phyloP scores from a whole-genome alignment of 2,888 invertebrate genomes.

The Tetrapedia diversipes region DNA sequence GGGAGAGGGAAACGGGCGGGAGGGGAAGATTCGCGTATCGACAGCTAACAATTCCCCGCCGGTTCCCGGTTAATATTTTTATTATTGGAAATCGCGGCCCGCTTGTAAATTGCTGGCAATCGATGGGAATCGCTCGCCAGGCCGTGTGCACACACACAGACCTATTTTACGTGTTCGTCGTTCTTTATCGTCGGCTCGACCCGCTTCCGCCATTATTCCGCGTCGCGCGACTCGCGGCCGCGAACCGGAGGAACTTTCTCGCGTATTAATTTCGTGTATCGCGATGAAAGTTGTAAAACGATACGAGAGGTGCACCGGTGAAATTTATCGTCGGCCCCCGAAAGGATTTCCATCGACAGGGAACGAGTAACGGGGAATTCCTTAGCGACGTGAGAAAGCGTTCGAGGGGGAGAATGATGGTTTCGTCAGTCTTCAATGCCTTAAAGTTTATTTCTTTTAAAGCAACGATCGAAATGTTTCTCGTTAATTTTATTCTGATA shows the following conservation, averaged over 20 bases:
- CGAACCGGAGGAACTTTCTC: not conserved
- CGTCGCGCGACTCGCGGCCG: not conserved
- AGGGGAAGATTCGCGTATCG: not conserved
- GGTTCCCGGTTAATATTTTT: conserved; percentile 25
- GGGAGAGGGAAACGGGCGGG: too few species aligned
- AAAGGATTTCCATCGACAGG: not conserved
- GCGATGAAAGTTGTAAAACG: conserved; percentile 15
- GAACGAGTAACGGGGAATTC: too few species aligned
- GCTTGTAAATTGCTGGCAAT: conserved; percentile 2
- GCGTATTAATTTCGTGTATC: conserved; percentile 23
- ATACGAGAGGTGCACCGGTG: not conserved
- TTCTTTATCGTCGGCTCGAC: conserved; percentile 4
- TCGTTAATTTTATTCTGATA: too few species aligned
- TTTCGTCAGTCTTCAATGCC: too few species aligned
- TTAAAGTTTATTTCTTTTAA: too few species aligned
- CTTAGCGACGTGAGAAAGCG: too few species aligned
- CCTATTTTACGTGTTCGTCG: too few species aligned
- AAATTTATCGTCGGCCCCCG: not conserved
- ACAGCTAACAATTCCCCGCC: not conserved
- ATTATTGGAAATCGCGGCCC: conserved; percentile 6
- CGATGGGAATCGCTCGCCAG: not conserved
- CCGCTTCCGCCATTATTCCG: not conserved
- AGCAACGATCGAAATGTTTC: too few species aligned
- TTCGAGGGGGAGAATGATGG: too few species aligned
- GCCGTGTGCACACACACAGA: too few species aligned